Base-by-base conservation (phyloP, 2,888 invertebrate species). In the Stratiomys singularior region DNA sequence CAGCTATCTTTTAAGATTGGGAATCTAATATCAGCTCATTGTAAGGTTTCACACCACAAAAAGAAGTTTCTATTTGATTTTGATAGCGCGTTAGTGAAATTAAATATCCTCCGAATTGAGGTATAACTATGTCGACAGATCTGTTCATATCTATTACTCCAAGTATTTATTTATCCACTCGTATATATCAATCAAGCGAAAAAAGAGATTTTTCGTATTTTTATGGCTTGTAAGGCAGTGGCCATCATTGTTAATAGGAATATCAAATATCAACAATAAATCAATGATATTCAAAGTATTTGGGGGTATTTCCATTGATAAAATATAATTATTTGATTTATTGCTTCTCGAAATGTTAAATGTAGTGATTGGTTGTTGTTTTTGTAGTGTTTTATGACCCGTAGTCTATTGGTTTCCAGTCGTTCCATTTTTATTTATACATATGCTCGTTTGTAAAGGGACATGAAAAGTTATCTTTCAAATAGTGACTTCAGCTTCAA, bases 241-340 rank as follows among this genome's bases (percentile, higher is more conserved):
- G 64, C 64, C 11, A 28, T 28, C 5, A 25, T 28, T 30, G 28
- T 27, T 64, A 64, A 64, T 64, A 5, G 64, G 15, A 64, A 27
- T 64, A 64, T 64, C 30, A 30, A 64, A 64, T 64, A 64, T 64
- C 64, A 64, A 30, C 30, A 64, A 64, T 30, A 64, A 64, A 64
- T 64, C 64, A 64, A 28, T 64, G 64, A 64, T 28, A 28, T 64
- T 64, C 64, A 64, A 64, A 64, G 37, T 37, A 37, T 37, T 37
- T 9, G 37, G 3, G 3, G 37, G 37, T 37, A 28, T 4, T 3
- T 11, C 7, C n/a, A 30, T 64, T 27, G 15, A 64, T 4, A 60
- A 25, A 28, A n/a, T 64, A 30, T 28, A 30, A 64, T 64, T 64
- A 30, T 28, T 64, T 64, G 64, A 64, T 64, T 64, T 64, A 64